Evolutionary conservation across 2,113 vertebrate species (phyloP), one percentile per base, ranked within the genome.

Genomic region (Halichoeres trimaculatus): DNA sequence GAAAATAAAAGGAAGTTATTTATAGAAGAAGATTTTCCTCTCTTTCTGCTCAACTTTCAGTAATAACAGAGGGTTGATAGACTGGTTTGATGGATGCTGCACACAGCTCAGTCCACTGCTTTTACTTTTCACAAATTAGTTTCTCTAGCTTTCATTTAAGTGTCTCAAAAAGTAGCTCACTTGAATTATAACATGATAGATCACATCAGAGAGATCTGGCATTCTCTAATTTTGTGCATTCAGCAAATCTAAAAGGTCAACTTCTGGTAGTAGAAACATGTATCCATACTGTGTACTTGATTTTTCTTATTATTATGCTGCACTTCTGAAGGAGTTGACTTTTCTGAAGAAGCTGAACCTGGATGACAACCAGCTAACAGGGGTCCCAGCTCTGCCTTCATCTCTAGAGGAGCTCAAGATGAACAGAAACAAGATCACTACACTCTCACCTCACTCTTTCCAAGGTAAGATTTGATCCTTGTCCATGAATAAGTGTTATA

Each of bases 321-420:
- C 12, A 8, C 74, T 16, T 72, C 55, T 78, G 12, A 23, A 92
- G 91, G 90, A 85, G 54, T 13, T 91, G 88, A 90, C 62, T 59
- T 63, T 12, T 69, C 87, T 96, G 76, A 95, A 91, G 79, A 85
- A 63, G 30, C 85, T 95, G 50, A 93, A 93, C 68, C 89, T 96
- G 35, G 91, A 94, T 36, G 89, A 85, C 48, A 96, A 95, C 85
- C 85, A 17, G 2, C 87, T 95, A 2, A 88, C 90, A 40, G 61
- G 68, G 13, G 74, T 95, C 76, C 95, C 94, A 1, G 61, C 30
- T 0, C 89, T 95, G 58, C 95, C 95, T 0, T 0, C 74, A 7
- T 94, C 94, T 41, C 80, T 95, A 36, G 86, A 94, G 72, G 93
- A 95, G 66, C 91, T 96, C 24, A 94, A 91, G 53, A 69, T 95